Percentiles rank a stretch among this genome's conserved stretches.
phyloP scores from a whole-genome alignment of 1,140 invertebrate genomes.

The Probaryconus sp. region DNA sequence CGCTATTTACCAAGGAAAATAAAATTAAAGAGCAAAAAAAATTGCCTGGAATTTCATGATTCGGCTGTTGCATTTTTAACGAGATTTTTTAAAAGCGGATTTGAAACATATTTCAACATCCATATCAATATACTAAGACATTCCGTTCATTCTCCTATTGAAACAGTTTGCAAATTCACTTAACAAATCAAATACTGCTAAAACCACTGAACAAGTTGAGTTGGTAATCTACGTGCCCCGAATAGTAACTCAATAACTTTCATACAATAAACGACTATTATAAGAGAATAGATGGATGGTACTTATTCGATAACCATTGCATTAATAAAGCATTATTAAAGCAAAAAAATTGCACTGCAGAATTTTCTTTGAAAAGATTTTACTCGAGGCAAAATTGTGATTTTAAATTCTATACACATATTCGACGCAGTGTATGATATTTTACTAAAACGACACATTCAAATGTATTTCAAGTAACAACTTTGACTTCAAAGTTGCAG shows the following conservation, averaged over 20 bases:
- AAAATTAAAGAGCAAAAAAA: too few species aligned
- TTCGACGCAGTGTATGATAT: too few species aligned
- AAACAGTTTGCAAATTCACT: conserved; percentile 76
- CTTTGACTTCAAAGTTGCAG: too few species aligned
- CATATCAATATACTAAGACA: conserved; percentile 46
- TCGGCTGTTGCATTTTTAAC: conserved; percentile 4
- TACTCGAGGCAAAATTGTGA: too few species aligned
- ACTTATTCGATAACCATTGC: conserved; percentile 41
- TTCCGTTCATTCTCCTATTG: conserved; percentile 54
- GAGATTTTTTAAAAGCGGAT: conserved; percentile 4
- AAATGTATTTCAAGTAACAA: too few species aligned
- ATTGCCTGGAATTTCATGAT: too few species aligned
- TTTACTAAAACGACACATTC: too few species aligned
- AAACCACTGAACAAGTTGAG: conserved; percentile 78
- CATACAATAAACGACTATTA: conserved; percentile 41
- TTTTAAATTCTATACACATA: too few species aligned
- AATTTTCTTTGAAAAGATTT: too few species aligned
- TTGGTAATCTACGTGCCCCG: conserved; percentile 76
- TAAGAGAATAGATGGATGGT: conserved; percentile 28
- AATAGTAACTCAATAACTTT: conserved; percentile 71
- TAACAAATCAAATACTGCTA: conserved; percentile 78
- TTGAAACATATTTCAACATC: conserved; percentile 18
- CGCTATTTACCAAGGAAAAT: too few species aligned
- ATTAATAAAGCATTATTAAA: conserved; percentile 13
- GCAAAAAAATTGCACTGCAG: too few species aligned